These are phyloP conservation scores for Melanargia galathea DNA, from an alignment of 2,888 invertebrate species.

Conservation along the genomic window DNA sequence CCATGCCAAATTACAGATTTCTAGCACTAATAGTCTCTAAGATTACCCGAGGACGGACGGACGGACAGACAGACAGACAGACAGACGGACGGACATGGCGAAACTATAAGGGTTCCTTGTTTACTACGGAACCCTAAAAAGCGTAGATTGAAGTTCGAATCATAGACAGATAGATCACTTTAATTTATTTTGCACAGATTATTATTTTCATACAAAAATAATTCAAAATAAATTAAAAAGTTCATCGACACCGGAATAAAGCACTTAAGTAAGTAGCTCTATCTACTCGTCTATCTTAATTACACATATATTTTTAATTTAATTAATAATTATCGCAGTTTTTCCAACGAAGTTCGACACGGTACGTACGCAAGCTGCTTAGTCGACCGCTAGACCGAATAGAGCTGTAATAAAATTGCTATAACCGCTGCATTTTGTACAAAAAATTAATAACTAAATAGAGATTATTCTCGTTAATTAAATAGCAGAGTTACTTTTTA, in stretches of 20 bases:
- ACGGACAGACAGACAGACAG: too few relatives aligned
- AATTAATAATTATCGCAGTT: slow-evolving; percentile 7
- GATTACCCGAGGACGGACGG: too few relatives aligned
- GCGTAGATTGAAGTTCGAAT: too few relatives aligned
- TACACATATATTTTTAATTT: background rate
- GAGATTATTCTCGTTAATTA: background rate
- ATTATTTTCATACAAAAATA: background rate
- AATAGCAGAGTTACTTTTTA: background rate
- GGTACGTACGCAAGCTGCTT: slow-evolving; percentile 23
- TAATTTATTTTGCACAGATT: too few relatives aligned
- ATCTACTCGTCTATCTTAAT: background rate
- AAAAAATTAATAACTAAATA: slow-evolving; percentile 10
- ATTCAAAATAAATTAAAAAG: background rate
- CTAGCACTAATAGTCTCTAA: too few relatives aligned
- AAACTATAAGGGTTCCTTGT: too few relatives aligned
- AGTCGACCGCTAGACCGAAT: slow-evolving; percentile 29
- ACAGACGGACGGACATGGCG: too few relatives aligned
- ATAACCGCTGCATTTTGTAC: slow-evolving; percentile 8
- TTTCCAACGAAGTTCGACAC: slow-evolving; percentile 21
- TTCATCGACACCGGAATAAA: slow-evolving; percentile 9
- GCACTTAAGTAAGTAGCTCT: background rate
- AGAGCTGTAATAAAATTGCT: slow-evolving; percentile 22
- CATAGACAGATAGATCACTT: too few relatives aligned
- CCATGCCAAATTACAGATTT: too few relatives aligned
- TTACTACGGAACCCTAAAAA: too few relatives aligned